These are phyloP conservation scores for Phania funesta DNA, from an alignment of 2,888 invertebrate genomes.

Conservation along the genomic window DNA sequence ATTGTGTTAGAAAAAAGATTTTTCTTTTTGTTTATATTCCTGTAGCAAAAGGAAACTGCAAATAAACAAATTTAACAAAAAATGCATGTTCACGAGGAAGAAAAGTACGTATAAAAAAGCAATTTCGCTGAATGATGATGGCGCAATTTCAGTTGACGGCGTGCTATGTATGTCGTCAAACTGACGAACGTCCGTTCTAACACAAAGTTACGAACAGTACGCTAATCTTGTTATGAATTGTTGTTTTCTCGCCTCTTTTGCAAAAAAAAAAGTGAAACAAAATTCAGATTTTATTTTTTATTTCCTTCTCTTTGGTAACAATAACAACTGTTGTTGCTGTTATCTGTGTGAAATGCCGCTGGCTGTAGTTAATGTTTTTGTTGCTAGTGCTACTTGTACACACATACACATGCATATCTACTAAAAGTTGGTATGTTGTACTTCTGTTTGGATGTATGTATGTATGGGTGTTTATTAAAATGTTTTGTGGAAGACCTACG, in stretches of 20 bases:
- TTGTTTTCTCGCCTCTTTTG: conserved; percentile 41
- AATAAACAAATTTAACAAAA: too few relatives aligned
- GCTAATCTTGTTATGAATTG: conserved; percentile 65
- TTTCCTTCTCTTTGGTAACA: background rate
- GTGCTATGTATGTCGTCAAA: background rate
- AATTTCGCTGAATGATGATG: background rate
- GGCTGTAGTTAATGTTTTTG: background rate
- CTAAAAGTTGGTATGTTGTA: background rate
- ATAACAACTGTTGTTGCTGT: conserved; percentile 14
- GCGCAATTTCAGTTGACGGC: background rate
- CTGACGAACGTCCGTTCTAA: background rate
- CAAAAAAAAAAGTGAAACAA: conserved; percentile 35
- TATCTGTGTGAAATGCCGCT: conserved; percentile 28
- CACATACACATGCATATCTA: background rate
- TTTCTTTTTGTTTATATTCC: too few relatives aligned
- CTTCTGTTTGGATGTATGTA: background rate
- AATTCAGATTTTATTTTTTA: background rate
- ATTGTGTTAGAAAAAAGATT: too few relatives aligned
- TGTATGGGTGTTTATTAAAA: conserved; percentile 1
- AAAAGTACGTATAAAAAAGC: too few relatives aligned
- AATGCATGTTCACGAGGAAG: too few relatives aligned
- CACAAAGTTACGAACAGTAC: conserved; percentile 12
- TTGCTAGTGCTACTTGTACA: background rate
- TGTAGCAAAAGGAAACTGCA: too few relatives aligned
- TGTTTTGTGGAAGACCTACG: conserved; percentile 51